Evolutionary conservation across 1,140 invertebrate species (phyloP), one percentile per base, ranked within the genome.

Genomic region (Theocolax elegans): DNA sequence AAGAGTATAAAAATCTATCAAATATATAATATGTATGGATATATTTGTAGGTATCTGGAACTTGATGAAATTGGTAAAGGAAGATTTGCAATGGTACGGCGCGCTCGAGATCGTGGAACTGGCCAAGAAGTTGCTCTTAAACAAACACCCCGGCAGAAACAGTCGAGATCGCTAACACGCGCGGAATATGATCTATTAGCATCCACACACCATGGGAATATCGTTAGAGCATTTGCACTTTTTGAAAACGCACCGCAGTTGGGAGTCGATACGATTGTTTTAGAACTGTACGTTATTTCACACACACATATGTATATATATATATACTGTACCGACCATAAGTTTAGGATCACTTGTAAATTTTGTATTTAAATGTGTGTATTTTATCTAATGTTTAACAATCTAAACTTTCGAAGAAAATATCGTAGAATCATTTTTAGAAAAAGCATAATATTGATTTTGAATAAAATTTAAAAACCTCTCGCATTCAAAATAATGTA

Each of bases 71-170:
- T 93, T 3, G 90, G 90, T 19, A 89, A 91, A 71, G 93, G 93
- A 7, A 82, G 92, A 71, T 91, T 90, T 49, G 89, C 90, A 0
- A 75, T 89, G 1, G 90, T 92, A 0, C 81, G 89, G 6, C 83
- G 88, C 15, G 91, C 91, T 0, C 86, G 89, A 58, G 91, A 92
- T 74, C 86, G 89, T 19, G 91, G 91, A 15, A 93, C 92, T 3
- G 91, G 91, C 4, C 90, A 92, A 64, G 89, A 92, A 75, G 90
- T 94, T 2, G 93, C 93, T 0, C 85, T 93, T 1, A 95, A 95
- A 78, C 92, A 93, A 84, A 90, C 92, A 6, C 87, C 87, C n/a
- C 81, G 87, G 10, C 85, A 88, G 81, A 88, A 89, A 78, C 85
- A 90, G 72, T 80, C 86, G 3, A 83, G 87, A 40, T 83, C 85